Evolutionary conservation across 2,888 invertebrate species (phyloP).

Genomic region (Myopa tessellatipennis): DNA sequence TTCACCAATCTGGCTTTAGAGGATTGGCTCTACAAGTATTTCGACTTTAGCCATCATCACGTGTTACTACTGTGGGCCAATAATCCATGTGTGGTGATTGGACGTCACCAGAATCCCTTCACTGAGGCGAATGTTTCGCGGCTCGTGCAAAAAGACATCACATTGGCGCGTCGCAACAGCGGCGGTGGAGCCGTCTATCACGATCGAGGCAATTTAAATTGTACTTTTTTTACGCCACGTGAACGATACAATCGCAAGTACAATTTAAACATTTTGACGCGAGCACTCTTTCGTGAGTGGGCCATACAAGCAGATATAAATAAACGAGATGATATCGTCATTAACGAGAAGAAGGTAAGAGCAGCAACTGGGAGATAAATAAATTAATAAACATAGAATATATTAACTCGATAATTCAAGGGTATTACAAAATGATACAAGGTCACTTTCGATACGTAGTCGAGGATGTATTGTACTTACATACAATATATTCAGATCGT

Average conservation of each 20-base stretch:
- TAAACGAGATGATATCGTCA: slow-evolving; percentile 86
- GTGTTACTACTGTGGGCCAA: slow-evolving; percentile 93
- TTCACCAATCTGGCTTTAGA: slow-evolving; percentile 95
- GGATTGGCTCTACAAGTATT: slow-evolving; percentile 93
- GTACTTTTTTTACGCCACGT: slow-evolving; percentile 89
- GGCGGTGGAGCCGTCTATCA: slow-evolving; percentile 98
- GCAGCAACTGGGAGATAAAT: background rate
- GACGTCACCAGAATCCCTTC: slow-evolving; percentile 98
- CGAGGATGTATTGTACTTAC: no score
- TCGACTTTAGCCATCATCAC: slow-evolving; percentile 84
- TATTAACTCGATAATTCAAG: no score
- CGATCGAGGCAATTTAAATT: slow-evolving; percentile 91
- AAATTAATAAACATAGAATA: no score
- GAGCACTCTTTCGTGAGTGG: slow-evolving; percentile 85
- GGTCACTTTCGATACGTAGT: no score
- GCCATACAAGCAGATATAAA: slow-evolving; percentile 81
- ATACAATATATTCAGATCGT: no score
- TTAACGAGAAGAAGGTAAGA: slow-evolving; percentile 74
- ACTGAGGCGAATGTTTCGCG: slow-evolving; percentile 84
- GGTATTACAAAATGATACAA: no score
- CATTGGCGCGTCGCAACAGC: slow-evolving; percentile 89
- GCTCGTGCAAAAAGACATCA: slow-evolving; percentile 76
- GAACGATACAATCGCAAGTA: slow-evolving; percentile 85
- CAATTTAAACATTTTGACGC: slow-evolving; percentile 88
- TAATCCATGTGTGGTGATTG: slow-evolving; percentile 93